Percentiles rank a stretch among this genome's conserved stretches.
These are phyloP conservation scores for Anticlea derivata DNA, from an alignment of 2,888 invertebrate genomes.

Conservation along the genomic window DNA sequence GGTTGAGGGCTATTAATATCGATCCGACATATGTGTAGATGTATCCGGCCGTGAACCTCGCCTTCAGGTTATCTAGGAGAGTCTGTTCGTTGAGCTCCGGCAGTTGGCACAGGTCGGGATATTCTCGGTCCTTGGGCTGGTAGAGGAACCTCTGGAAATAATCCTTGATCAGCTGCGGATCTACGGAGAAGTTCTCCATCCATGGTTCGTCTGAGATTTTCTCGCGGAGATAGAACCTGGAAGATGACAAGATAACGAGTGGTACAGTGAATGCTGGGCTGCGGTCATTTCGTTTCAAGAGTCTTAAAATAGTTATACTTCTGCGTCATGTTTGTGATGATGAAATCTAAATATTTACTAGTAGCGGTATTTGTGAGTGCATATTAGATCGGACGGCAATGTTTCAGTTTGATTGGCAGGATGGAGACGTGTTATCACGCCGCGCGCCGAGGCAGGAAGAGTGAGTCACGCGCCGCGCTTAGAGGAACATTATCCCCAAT, in stretches of 20 bases:
- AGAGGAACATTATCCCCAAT: slow-evolving; percentile 69
- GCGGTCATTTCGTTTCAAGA: slow-evolving; percentile 25
- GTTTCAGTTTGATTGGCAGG: slow-evolving; percentile 77
- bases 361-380: slow-evolving; percentile 54
- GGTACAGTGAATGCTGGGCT: slow-evolving; percentile 25
- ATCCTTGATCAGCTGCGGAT: slow-evolving; percentile 95
- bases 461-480: slow-evolving; percentile 63
- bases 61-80: slow-evolving; percentile 93
- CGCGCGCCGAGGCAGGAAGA: slow-evolving; percentile 75
- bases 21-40: slow-evolving; percentile 98
- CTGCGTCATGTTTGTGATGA: slow-evolving; percentile 60
- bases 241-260: slow-evolving; percentile 49
- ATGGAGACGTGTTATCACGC: slow-evolving; percentile 75
- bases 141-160: slow-evolving; percentile 95
- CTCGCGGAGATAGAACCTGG: slow-evolving; percentile 93
- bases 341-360: slow-evolving; percentile 56
- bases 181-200: slow-evolving; percentile 94
- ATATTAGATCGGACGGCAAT: slow-evolving; percentile 60
- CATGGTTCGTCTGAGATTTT: slow-evolving; percentile 93
- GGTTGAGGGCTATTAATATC: slow-evolving; percentile 97
- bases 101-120: slow-evolving; percentile 97
- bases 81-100: slow-evolving; percentile 98
- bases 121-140: slow-evolving; percentile 96
- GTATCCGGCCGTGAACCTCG: slow-evolving; percentile 94
- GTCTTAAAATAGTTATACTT: slow-evolving; percentile 61